Evolutionary conservation across 2,888 invertebrate species (phyloP).

Genomic region (Brachylomia viminalis): DNA sequence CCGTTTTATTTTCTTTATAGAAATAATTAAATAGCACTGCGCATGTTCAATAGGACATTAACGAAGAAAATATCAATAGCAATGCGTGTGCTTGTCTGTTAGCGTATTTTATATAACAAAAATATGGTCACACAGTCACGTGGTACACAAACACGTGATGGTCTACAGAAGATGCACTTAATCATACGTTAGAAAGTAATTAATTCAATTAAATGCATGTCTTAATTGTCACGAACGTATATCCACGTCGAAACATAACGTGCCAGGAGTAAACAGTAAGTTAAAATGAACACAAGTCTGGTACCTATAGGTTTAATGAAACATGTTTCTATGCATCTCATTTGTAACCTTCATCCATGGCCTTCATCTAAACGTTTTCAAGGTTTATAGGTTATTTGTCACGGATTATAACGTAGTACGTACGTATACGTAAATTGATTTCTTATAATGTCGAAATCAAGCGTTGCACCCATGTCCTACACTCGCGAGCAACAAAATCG

Average conservation of each 20-base stretch:
- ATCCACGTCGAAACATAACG: not conserved
- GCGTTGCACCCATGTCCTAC: not conserved
- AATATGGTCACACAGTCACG: slow-evolving; percentile 22
- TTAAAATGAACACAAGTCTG: not conserved
- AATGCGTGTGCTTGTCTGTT: slow-evolving; percentile 19
- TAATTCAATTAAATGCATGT: slow-evolving; percentile 5
- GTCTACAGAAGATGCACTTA: not conserved
- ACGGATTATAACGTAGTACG: slow-evolving; percentile 4
- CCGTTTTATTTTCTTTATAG: slow-evolving; percentile 34
- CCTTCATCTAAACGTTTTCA: slow-evolving; percentile 29
- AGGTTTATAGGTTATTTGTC: slow-evolving; percentile 25
- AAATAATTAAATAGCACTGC: slow-evolving; percentile 14
- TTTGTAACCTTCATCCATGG: slow-evolving; percentile 21
- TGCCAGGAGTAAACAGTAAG: not conserved
- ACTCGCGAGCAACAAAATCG: no score
- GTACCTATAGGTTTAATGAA: slow-evolving; percentile 5
- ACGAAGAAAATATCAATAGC: not conserved
- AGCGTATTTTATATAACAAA: slow-evolving; percentile 39
- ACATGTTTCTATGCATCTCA: slow-evolving; percentile 15
- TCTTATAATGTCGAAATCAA: not conserved
- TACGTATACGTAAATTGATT: slow-evolving; percentile 21
- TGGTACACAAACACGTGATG: slow-evolving; percentile 20
- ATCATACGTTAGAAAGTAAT: not conserved
- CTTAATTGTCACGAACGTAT: not conserved
- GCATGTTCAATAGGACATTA: not conserved